Evolutionary conservation across 2,888 invertebrate genomes (phyloP), one percentile per base, ranked within the genome.

Genomic region (Patella depressa): DNA sequence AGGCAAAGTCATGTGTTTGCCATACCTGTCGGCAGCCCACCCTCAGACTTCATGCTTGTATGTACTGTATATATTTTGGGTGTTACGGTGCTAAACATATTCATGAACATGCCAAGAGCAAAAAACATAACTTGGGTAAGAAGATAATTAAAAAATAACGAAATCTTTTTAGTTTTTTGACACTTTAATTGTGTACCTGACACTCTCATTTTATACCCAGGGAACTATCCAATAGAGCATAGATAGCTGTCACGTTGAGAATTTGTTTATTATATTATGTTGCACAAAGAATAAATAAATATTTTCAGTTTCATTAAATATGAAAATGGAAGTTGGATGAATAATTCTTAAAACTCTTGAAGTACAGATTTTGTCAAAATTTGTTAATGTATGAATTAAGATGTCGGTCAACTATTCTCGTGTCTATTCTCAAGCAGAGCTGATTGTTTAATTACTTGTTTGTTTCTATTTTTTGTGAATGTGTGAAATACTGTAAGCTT

Each of bases 61-160:
- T 93, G 59, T 96, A 96, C 88, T 98, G 98, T 93, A 96, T 98
- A 85, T 97, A 94, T 92, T 97, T 98, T 92, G 98, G 96, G 75
- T 98, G 98, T 91, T 96, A 96, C 86, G 94, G 95, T 78, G 82
- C 85, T 53, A 88, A 87, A 78, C 98, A 98, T 91, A 96, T 97
- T 84, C 94, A 95, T 87, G 95, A 96, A 77, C 98, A 98, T 93
- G 94, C 95, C 73, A 95, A 95, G 89, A 93, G 93, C 71, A 95
- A 95, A 88, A 95, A 95, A 87, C 98, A 98, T 91, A 94, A 94
- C 88, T 93, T 98, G 84, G 94, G 94, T 94, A 92, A 89, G 85
- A 85, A 69, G 15, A 53, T n/a, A 15, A 17, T 3, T 15, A 2
- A 73, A 19, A 9, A 53, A 54, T 17, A 73, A 53, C 53, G 4